These are phyloP conservation scores for Lottia gigantea DNA, from an alignment of 2,888 invertebrate genomes.

Conservation along the genomic window DNA sequence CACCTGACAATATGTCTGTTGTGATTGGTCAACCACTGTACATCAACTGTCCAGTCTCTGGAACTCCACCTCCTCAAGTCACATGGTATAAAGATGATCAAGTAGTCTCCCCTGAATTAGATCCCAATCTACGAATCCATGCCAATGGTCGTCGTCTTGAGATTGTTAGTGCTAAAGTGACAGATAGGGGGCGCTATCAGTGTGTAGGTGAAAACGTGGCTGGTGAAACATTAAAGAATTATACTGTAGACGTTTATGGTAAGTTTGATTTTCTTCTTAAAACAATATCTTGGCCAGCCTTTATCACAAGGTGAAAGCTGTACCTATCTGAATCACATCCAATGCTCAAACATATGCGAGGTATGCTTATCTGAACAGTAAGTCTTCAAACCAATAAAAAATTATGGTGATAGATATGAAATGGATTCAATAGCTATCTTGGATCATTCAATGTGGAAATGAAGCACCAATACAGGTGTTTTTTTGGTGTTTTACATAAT, in stretches of 20 bases:
- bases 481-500: too few species aligned
- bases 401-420: too few species aligned
- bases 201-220: conserved; percentile 65
- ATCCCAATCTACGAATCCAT: conserved; percentile 44
- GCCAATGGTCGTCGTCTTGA: conserved; percentile 57
- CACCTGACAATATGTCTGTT: conserved; percentile 50
- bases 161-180: conserved; percentile 47
- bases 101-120: conserved; percentile 42
- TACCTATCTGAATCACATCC: too few species aligned
- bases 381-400: too few species aligned
- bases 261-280: conserved; percentile 21
- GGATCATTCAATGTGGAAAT: too few species aligned
- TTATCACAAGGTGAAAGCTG: too few species aligned
- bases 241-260: conserved; percentile 60
- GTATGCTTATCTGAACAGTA: too few species aligned
- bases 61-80: conserved; percentile 67
- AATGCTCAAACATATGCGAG: too few species aligned
- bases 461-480: too few species aligned
- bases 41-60: conserved; percentile 58
- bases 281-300: too few species aligned
- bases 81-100: conserved; percentile 69
- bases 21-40: conserved; percentile 41
- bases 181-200: conserved; percentile 62
- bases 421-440: too few species aligned
- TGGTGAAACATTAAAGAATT: conserved; percentile 58